Base-by-base conservation (phyloP, 2,113 vertebrate species). In the Silurus glanis region DNA sequence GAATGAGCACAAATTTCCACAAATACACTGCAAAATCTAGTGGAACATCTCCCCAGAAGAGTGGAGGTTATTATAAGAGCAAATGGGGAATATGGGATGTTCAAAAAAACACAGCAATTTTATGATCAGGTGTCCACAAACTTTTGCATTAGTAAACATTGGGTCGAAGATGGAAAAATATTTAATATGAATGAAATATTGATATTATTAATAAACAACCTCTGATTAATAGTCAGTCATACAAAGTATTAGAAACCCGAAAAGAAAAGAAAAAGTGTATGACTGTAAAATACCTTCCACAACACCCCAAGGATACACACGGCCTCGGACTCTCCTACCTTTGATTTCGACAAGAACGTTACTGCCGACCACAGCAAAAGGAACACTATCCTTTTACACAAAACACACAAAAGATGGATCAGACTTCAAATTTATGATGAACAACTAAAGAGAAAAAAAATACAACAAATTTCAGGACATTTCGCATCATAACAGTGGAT, bases 291-390 rank as follows among this genome's bases (percentile, higher is more conserved):
- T 78, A 95, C 95, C 94, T 93, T 95, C 95, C 1, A 94, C 94
- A 1, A 93, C 87, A 2, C 95, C 95, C 95, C 95, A 95, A 9
- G 95, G 94, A 84, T 95, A 95, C 7, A 87, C 53, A 0, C 95
- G 93, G 80, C 93, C 94, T 49, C 94, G 92, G 88, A 94, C 89
- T 62, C 83, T 91, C 28, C 90, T 92, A 6, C 94, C 94, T 85
- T 93, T 91, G 59, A 84, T 92, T 83, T 95, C 94, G 84, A 93
- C 86, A 62, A 95, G 92, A 23, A 93, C 7, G 19, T 94, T 95
- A 80, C 95, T 94, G 51, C 94, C 94, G 51, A 96, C 93, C 0
- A 96, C 92, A 16, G 95, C 92, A 67, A 96, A 95, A 0, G 94
- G 95, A 85, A 94, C 83, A 72, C 93, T 94, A 84, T 93, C 91